Base-by-base conservation (phyloP, 2,888 invertebrate species). In the Apodemia zela region DNA sequence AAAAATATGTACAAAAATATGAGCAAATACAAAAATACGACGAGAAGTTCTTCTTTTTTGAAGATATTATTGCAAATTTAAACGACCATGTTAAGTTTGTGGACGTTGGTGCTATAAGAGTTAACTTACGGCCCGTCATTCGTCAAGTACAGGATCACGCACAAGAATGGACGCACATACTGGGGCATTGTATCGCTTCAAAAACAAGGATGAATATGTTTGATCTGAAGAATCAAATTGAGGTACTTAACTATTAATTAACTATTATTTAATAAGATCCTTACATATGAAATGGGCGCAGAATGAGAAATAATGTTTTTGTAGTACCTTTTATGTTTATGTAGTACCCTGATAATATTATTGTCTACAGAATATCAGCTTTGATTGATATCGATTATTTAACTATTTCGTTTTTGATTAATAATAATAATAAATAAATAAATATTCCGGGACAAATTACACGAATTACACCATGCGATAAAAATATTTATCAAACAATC, bases 11-110 rank as follows among this genome's bases (percentile, higher is more conserved):
- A 0, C 91, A 93, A 59, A 95, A 94, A 68, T 73, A 82, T 72
- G 87, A 90, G 1, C 87, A 89, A 67, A 88, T 92, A 29, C 77
- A 78, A 49, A 93, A 94, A 67, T 97, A 95, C 81, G 97, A 98
- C 75, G 96, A 97, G 73, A 96, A 96, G 79, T 95, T 98, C 75
- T 94, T 95, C 80, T 97, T 95, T 81, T 98, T 97, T 82, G 94
- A 95, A 72, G 94, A 95, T 69, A 94, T 97, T 8, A 94, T 96
- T 18, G 89, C 93, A 4, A 95, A 96, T 68, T 84, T 97, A 61
- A 81, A 93, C 11, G 78, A 75, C 1, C 94, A 94, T 76, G 86
- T 92, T 7, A 87, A 93, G 59, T 94, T 92, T 72, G 91, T 93
- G 0, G 94, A 96, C 70, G 89, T 96, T 35, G 93, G 93, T n/a